phyloP scores from a whole-genome alignment of 2,888 invertebrate genomes.

The Julus scandinavius region DNA sequence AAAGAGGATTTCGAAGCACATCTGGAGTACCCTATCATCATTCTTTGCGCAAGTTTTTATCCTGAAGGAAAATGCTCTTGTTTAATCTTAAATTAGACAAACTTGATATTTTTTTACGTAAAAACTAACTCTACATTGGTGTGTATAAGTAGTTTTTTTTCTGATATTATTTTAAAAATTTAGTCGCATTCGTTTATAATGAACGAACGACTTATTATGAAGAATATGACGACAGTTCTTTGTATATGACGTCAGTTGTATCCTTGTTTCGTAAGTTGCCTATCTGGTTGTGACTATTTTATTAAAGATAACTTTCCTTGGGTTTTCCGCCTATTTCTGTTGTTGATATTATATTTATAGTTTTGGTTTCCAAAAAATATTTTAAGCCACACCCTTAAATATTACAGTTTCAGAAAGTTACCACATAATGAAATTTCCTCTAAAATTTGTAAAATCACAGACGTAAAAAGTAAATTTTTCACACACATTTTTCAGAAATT shows the following conservation, averaged over 20 bases:
- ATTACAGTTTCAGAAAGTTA: too few species aligned
- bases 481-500: too few species aligned
- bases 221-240: neutral
- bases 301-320: too few species aligned
- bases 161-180: neutral
- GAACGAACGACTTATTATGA: neutral
- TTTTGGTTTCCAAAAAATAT: too few species aligned
- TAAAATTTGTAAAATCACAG: too few species aligned
- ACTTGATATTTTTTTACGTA: neutral
- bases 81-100: neutral
- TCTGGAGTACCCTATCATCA: constrained; percentile 11
- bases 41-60: neutral
- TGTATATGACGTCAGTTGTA: neutral
- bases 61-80: neutral
- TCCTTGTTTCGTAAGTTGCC: neutral
- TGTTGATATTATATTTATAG: too few species aligned
- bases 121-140: neutral
- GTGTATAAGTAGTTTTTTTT: neutral
- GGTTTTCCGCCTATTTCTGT: too few species aligned
- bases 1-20: neutral
- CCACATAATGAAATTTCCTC: too few species aligned
- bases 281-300: neutral
- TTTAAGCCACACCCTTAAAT: too few species aligned
- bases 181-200: neutral
- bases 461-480: too few species aligned